Evolutionary conservation across 2,113 vertebrate genomes (phyloP).

Genomic region (Calonectris borealis): DNA sequence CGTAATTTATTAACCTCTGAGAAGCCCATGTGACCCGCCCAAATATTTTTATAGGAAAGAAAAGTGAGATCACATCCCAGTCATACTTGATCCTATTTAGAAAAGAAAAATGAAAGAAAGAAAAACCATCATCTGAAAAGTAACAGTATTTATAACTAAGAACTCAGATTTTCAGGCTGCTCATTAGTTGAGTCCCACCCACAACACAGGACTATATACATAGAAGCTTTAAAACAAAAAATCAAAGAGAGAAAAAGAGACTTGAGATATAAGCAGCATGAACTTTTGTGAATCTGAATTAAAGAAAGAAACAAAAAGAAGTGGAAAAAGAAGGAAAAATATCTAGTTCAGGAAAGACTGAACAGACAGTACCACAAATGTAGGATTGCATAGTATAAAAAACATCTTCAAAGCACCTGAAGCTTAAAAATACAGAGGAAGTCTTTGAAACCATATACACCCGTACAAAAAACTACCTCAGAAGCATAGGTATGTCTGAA

Average conservation of each 20-base stretch:
- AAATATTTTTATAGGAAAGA: not conserved
- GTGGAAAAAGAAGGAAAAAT: not conserved
- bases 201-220: not conserved
- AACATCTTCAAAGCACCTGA: not conserved
- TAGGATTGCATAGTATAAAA: not conserved
- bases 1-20: not conserved
- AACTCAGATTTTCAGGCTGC: not conserved
- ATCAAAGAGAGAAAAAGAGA: not conserved
- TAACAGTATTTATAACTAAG: not conserved
- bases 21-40: not conserved
- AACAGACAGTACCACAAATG: accelerated
- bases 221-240: not conserved
- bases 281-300: not conserved
- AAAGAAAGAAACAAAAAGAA: not conserved
- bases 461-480: not conserved
- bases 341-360: not conserved
- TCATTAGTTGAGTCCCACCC: not conserved
- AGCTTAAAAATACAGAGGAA: not conserved
- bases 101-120: not conserved
- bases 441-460: not conserved
- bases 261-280: not conserved
- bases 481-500: not conserved
- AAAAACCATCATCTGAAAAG: not conserved
- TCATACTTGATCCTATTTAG: not conserved
- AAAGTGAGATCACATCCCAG: not conserved